A percentile compares a stretch with the other conserved stretches of the same genome.
These are phyloP conservation scores for Auanema freiburgensis DNA, from an alignment of 2,888 invertebrate genomes.

Conservation along the genomic window DNA sequence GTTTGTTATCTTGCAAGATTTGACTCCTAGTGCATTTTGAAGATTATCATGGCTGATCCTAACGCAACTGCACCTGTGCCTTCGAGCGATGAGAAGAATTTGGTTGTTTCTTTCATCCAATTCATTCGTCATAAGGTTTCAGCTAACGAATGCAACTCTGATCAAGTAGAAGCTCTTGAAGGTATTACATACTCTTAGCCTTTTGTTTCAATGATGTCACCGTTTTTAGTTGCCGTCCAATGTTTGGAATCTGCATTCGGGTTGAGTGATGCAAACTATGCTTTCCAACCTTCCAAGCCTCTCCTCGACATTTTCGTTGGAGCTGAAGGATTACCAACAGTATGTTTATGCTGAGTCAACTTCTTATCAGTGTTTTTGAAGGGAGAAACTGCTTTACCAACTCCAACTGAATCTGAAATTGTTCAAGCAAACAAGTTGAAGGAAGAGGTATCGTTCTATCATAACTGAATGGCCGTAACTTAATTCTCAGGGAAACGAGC, in stretches of 20 bases:
- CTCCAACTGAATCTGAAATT: slow-evolving; percentile 65
- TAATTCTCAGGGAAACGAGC: slow-evolving; percentile 36
- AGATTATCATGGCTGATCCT: slow-evolving; percentile 10
- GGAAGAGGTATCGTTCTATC: slow-evolving; percentile 72
- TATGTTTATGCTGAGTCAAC: slow-evolving; percentile 11
- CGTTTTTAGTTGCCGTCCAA: slow-evolving; percentile 80
- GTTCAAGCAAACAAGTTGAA: slow-evolving; percentile 81
- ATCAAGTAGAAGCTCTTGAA: slow-evolving; percentile 59
- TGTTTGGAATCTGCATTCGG: slow-evolving; percentile 85
- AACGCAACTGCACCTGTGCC: slow-evolving; percentile 10
- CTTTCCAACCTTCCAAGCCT: slow-evolving; percentile 64
- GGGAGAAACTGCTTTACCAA: slow-evolving; percentile 47
- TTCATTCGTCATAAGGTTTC: slow-evolving; percentile 61
- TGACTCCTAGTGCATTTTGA: too few relatives aligned
- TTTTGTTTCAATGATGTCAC: slow-evolving; percentile 1
- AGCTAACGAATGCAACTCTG: slow-evolving; percentile 46
- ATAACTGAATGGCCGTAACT: slow-evolving; percentile 67
- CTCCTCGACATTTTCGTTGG: slow-evolving; percentile 68
- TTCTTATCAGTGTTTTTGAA: slow-evolving; percentile 11
- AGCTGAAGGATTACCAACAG: slow-evolving; percentile 55
- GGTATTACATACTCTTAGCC: slow-evolving; percentile 35
- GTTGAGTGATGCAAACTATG: slow-evolving; percentile 69
- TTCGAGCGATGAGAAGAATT: slow-evolving; percentile 49
- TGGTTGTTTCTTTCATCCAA: slow-evolving; percentile 60
- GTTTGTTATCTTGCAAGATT: too few relatives aligned